Percentiles rank a stretch among this genome's conserved stretches.
phyloP scores from a whole-genome alignment of 2,113 vertebrate species.

The Paedocypris sp. region DNA sequence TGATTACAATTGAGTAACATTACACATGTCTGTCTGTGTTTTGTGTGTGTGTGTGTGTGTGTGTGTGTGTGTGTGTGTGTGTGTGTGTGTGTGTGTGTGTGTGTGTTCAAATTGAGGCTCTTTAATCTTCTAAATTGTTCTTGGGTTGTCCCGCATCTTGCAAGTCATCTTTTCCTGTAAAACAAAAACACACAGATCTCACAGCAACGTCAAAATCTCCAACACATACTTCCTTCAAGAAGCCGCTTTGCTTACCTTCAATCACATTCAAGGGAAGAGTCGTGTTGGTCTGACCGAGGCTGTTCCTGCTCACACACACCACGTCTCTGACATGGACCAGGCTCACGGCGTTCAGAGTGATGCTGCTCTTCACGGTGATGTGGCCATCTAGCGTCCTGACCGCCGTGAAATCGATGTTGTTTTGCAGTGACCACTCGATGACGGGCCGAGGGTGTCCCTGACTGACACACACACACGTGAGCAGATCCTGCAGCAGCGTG shows the following conservation, averaged over 20 bases:
- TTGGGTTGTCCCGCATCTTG: too few species aligned
- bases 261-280: neutral
- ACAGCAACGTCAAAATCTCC: too few species aligned
- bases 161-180: too few species aligned
- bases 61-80: too few species aligned
- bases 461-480: conserved; percentile 1
- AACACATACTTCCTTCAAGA: neutral
- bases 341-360: neutral
- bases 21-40: too few species aligned
- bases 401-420: neutral
- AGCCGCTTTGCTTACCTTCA: neutral
- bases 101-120: too few species aligned
- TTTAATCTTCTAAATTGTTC: too few species aligned
- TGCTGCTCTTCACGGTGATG: neutral
- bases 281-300: neutral
- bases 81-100: too few species aligned
- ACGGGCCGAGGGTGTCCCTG: conserved; percentile 2
- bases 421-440: neutral
- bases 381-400: neutral
- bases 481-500: neutral
- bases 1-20: too few species aligned
- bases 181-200: too few species aligned
- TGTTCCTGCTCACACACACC: neutral
- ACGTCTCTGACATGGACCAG: neutral
- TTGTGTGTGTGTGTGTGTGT: too few species aligned